Evolutionary conservation across 2,888 invertebrate genomes (phyloP), one percentile per base, ranked within the genome.

Genomic region (Bellardia bayeri): DNA sequence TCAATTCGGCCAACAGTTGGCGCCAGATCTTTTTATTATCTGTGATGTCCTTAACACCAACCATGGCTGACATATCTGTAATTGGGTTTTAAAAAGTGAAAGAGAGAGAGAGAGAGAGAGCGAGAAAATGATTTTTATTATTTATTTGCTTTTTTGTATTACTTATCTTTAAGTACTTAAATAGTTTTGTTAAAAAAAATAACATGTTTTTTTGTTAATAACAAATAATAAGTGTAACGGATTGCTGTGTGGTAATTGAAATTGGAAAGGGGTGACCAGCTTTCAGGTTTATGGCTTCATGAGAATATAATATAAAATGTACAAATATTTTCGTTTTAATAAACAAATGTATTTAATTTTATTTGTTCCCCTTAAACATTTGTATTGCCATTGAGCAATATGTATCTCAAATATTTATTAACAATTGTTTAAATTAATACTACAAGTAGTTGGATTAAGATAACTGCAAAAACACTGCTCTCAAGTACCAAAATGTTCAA

Each of bases 1-100:
- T 91, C 90, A 98, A 95, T 94, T 99, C 99, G 1, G 98, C 98
- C 61, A 97, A 94, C 90, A 98, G 94, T 93, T 97, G 96, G 91
- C 97, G 95, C 97, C 98, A 97, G 92, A 98, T 96, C 92, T 96
- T 94, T 92, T 95, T 95, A 94, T 96, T 96, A 91, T 97, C 96
- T 69, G 96, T 96, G 90, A 98, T 95, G 90, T 98, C 98, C 30
- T 96, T 95, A 85, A 97, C 93, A 45, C 98, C 98, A 90, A 98
- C 93, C 92, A 97, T 95, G 90, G 96, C 96, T 91, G 95, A 95
- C 89, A 96, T 95, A 91, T 95, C 97, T 97, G 94, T 16, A 93
- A 93, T 79, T 64, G 68, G 7, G 37, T 37, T 37, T 37, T 6
- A 3, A 51, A 16, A 40, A 30, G 1, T 23, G 23, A 23, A 23